These are phyloP conservation scores for Choreutis nemorana DNA, from an alignment of 2,888 invertebrate genomes.

Conservation along the genomic window DNA sequence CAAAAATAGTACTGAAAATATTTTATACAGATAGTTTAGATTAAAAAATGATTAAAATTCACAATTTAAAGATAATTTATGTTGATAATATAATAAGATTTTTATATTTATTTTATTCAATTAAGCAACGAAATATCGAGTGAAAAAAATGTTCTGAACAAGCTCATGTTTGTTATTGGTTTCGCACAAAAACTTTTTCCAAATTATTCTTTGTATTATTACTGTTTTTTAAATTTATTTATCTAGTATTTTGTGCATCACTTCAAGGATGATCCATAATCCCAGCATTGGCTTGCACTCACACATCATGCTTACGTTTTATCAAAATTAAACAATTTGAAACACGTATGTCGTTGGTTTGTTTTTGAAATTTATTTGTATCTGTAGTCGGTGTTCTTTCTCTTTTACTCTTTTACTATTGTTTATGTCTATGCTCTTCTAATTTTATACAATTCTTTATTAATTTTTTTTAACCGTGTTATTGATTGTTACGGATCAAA, in stretches of 20 bases:
- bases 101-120: no score
- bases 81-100: no score
- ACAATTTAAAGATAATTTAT: no score
- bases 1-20: no score
- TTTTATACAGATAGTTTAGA: no score
- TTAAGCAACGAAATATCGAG: no score
- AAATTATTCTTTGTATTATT: slow-evolving; percentile 20
- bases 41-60: no score
- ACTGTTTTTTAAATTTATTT: slow-evolving; percentile 18
- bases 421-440: slow-evolving; percentile 28
- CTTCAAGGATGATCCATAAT: slow-evolving; percentile 20
- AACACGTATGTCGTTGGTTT: slow-evolving; percentile 28
- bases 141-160: no score
- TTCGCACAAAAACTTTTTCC: slow-evolving; percentile 37
- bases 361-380: slow-evolving; percentile 30
- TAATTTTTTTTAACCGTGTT: no score
- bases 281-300: slow-evolving; percentile 58
- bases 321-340: slow-evolving; percentile 18
- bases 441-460: slow-evolving; percentile 12
- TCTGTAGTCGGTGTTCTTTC: slow-evolving; percentile 63
- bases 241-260: slow-evolving; percentile 25
- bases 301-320: slow-evolving; percentile 47
- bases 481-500: no score
- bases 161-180: slow-evolving; percentile 45
- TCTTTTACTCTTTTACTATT: slow-evolving; percentile 49